Conservation (phyloP, 2,888 invertebrate genomes). For the Gnatocerus cornutus region DNA sequence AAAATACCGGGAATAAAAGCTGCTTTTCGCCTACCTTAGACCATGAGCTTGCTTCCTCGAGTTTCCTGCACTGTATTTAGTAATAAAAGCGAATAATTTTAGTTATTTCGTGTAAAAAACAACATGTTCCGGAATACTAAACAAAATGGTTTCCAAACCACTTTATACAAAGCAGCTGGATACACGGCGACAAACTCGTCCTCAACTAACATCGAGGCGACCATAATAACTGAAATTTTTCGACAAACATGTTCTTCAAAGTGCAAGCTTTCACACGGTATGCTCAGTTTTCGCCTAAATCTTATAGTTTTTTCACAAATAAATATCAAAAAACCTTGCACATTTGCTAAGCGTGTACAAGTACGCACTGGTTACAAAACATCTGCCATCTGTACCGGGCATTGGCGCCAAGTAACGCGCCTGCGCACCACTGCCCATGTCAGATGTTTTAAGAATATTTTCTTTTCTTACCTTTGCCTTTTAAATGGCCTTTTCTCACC, state of each 20-base stretch:
- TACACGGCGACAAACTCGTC: conserved; percentile 58
- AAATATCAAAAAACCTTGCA: conserved; percentile 59
- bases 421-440: conserved; percentile 58
- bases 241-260: conserved; percentile 55
- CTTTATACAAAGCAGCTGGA: conserved; percentile 66
- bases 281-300: conserved; percentile 48
- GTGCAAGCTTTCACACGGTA: conserved; percentile 53
- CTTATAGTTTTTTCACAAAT: conserved; percentile 57
- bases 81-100: neutral
- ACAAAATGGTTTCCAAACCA: conserved; percentile 71
- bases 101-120: conserved; percentile 45
- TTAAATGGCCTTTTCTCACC: neutral
- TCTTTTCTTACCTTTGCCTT: conserved; percentile 16
- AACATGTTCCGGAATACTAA: conserved; percentile 66
- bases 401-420: conserved; percentile 71
- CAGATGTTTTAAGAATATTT: conserved; percentile 46
- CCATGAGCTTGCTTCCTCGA: neutral
- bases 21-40: conserved; percentile 32
- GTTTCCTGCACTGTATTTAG: neutral
- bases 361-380: conserved; percentile 69
- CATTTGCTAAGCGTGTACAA: conserved; percentile 64
- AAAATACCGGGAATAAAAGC: conserved; percentile 25
- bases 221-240: conserved; percentile 54
- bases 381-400: conserved; percentile 72
- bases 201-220: conserved; percentile 61